These are phyloP conservation scores for Cisticola juncidis DNA, from an alignment of 2,113 vertebrate genomes.

Conservation along the genomic window DNA sequence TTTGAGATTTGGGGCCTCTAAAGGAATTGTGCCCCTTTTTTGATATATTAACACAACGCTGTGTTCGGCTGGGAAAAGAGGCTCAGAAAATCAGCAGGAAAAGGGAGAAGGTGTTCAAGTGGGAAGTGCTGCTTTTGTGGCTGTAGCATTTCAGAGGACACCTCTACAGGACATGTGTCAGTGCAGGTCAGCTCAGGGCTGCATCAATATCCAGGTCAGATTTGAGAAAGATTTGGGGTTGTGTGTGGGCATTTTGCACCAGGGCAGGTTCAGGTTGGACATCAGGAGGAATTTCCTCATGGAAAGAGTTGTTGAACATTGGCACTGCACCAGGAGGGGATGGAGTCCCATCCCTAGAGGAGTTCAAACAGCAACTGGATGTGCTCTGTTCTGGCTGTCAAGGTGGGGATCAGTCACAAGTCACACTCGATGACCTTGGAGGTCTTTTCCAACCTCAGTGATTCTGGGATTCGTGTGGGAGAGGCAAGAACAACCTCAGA, in stretches of 20 bases:
- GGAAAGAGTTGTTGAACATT: neutral
- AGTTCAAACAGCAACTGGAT: neutral
- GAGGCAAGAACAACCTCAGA: neutral
- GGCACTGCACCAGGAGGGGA: neutral
- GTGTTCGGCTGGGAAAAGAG: neutral
- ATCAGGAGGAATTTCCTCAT: neutral
- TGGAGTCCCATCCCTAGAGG: too few species aligned
- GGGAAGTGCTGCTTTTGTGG: neutral
- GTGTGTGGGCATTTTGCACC: neutral
- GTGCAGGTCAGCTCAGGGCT: neutral
- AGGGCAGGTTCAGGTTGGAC: neutral
- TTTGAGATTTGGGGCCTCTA: neutral
- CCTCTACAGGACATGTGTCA: neutral
- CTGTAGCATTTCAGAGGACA: neutral
- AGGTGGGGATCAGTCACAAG: neutral
- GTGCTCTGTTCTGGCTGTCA: neutral
- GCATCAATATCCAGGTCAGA: neutral
- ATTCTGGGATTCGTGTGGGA: neutral
- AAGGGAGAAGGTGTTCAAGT: neutral
- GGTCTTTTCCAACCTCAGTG: neutral
- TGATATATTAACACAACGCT: neutral
- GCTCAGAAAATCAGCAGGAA: neutral
- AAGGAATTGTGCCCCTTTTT: neutral
- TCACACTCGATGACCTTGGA: accelerated
- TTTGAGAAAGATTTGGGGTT: neutral